Conservation (phyloP, 2,797 vertebrate species). For the Orestias chungarensis region DNA sequence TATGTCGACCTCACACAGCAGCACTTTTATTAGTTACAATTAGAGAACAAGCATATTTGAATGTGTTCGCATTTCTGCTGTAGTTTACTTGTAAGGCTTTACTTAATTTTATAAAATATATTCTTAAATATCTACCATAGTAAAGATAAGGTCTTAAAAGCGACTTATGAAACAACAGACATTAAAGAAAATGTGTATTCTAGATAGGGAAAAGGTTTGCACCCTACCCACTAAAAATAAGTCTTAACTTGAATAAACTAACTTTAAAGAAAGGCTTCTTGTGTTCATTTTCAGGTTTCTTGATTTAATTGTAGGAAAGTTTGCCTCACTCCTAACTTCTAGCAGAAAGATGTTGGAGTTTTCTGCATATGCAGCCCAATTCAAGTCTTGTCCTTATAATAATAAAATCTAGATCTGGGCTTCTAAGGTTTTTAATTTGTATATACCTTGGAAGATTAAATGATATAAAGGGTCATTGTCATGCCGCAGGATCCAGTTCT, state of each 20-base stretch:
- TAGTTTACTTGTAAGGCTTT: not conserved
- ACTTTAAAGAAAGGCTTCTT: not conserved
- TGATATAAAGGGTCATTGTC: no score
- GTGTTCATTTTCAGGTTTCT: not conserved
- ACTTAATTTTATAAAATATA: not conserved
- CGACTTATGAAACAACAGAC: not conserved
- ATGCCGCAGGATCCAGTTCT: no score
- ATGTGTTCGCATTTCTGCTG: constrained; percentile 10
- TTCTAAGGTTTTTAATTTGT: no score
- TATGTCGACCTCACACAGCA: constrained; percentile 22
- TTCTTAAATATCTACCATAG: no score
- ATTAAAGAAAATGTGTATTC: not conserved
- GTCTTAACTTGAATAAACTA: not conserved
- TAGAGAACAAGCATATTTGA: constrained; percentile 23
- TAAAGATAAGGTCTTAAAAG: no score
- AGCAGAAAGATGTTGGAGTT: not conserved
- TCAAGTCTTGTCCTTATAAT: no score
- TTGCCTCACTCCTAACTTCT: not conserved
- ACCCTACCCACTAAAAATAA: not conserved
- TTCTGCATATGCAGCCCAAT: not conserved
- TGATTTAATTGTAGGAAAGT: not conserved
- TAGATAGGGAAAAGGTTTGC: not conserved
- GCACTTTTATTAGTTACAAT: constrained; percentile 24
- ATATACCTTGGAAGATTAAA: no score
- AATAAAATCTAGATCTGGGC: no score